Evolutionary conservation across 2,113 vertebrate genomes (phyloP).

Genomic region (Centropristis striata): DNA sequence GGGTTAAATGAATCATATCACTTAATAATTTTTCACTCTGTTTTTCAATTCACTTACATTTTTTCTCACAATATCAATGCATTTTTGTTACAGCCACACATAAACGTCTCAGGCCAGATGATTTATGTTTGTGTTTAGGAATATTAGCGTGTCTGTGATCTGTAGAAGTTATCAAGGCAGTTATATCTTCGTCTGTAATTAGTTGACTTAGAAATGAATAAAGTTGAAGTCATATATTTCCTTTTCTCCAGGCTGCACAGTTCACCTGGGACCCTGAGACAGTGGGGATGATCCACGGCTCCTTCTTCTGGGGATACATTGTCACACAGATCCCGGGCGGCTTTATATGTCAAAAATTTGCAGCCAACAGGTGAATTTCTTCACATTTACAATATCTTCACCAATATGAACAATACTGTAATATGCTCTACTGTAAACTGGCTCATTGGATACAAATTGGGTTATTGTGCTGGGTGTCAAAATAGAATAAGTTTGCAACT

Average conservation of each 20-base stretch:
- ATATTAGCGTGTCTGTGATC: too few relatives aligned
- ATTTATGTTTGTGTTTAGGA: too few relatives aligned
- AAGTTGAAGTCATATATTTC: neutral
- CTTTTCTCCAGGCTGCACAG: conserved; percentile 88
- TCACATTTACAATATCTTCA: neutral
- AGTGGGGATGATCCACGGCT: conserved; percentile 95
- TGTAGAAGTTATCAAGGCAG: too few relatives aligned
- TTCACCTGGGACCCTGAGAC: conserved; percentile 96
- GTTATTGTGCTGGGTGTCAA: neutral
- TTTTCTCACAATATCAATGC: too few relatives aligned
- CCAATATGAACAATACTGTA: neutral
- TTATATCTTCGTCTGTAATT: too few relatives aligned
- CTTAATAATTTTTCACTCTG: too few relatives aligned
- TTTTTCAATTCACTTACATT: too few relatives aligned
- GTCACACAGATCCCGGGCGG: conserved; percentile 95
- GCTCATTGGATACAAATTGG: neutral
- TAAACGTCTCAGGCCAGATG: too few relatives aligned
- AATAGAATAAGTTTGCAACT: too few relatives aligned
- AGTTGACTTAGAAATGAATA: neutral
- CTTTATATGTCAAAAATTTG: conserved; percentile 94
- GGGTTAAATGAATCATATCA: too few relatives aligned
- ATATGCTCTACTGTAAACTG: neutral
- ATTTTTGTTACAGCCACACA: too few relatives aligned
- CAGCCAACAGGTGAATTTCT: conserved; percentile 90
- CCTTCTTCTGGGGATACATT: conserved; percentile 97